These are phyloP conservation scores for Cheirogaleus major DNA, from an alignment of 2,797 vertebrate genomes.

Conservation along the genomic window DNA sequence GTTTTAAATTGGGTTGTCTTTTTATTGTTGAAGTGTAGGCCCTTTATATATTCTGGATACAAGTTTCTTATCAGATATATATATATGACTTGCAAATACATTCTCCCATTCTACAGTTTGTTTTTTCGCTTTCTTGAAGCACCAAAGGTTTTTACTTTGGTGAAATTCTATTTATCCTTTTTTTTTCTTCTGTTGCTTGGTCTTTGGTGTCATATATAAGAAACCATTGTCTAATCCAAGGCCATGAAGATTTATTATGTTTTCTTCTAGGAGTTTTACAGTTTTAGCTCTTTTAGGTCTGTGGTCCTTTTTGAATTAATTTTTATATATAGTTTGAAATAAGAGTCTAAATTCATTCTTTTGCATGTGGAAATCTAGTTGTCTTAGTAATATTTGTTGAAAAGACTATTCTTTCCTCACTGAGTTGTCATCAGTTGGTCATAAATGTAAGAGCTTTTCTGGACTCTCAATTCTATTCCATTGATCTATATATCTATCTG, in stretches of 20 bases:
- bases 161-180: background rate
- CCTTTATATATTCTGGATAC: background rate
- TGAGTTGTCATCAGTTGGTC: background rate
- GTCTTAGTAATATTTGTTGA: background rate
- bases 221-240: background rate
- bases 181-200: background rate
- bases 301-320: background rate
- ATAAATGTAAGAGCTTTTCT: background rate
- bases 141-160: background rate
- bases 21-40: background rate
- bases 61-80: background rate
- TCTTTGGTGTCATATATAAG: background rate
- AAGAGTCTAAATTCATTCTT: background rate
- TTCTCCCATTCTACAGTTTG: background rate
- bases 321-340: background rate
- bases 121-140: background rate
- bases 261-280: background rate
- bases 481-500: background rate
- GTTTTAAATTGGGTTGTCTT: background rate
- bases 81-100: background rate
- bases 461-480: background rate
- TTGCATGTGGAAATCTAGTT: background rate
- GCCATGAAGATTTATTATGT: background rate
- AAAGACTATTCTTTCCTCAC: background rate
- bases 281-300: conserved; percentile 1